phyloP scores from a whole-genome alignment of 2,797 vertebrate species.

The Astyanax mexicanus region DNA sequence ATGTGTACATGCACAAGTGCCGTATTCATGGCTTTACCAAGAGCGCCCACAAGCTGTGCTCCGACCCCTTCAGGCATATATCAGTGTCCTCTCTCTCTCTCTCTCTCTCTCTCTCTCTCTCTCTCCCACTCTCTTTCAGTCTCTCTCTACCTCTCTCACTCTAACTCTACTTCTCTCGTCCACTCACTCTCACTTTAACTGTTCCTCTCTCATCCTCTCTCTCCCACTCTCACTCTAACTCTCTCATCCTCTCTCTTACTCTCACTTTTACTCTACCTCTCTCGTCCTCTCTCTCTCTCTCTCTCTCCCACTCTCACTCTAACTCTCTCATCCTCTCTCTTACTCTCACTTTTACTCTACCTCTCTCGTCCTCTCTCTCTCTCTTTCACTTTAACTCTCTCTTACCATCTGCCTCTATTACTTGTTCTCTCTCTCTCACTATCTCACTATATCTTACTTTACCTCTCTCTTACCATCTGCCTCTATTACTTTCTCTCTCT shows the following conservation, averaged over 20 bases:
- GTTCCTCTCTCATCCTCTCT: conserved; percentile 28
- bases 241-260: conserved; percentile 33
- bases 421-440: conserved; percentile 9
- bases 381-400: conserved; percentile 29
- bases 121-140: conserved; percentile 23
- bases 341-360: conserved; percentile 23
- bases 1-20: conserved; percentile 45
- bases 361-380: conserved; percentile 1
- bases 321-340: too few relatives aligned
- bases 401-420: too few relatives aligned
- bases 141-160: conserved; percentile 3
- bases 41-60: conserved; percentile 39
- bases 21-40: conserved; percentile 46
- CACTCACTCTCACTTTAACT: too few relatives aligned
- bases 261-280: too few relatives aligned
- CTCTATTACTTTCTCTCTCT: conserved; percentile 3
- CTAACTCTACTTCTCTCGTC: conserved; percentile 25
- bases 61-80: conserved; percentile 38
- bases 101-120: conserved; percentile 19
- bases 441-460: conserved; percentile 20
- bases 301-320: conserved; percentile 21
- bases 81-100: conserved; percentile 35
- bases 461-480: conserved; percentile 27
- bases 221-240: conserved; percentile 1
- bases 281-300: conserved; percentile 16